Percentiles rank a stretch among this genome's conserved stretches.
phyloP scores from a whole-genome alignment of 2,888 invertebrate species.

The Eugnorisma glareosa region DNA sequence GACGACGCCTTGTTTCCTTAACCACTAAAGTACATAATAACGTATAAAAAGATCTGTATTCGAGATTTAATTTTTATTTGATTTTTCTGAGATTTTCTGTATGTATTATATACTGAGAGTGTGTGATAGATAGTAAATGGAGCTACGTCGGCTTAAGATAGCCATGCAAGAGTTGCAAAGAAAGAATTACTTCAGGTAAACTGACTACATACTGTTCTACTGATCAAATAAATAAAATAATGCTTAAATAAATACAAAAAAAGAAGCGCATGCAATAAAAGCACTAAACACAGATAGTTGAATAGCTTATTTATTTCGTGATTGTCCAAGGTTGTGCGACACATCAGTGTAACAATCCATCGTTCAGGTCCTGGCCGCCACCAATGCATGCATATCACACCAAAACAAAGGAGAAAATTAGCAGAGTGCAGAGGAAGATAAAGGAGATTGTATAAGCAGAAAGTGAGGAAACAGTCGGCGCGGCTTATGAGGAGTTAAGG shows the following conservation, averaged over 20 bases:
- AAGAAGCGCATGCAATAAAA: slow-evolving; percentile 66
- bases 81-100: slow-evolving; percentile 42
- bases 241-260: slow-evolving; percentile 41
- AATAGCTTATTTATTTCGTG: slow-evolving; percentile 65
- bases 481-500: slow-evolving; percentile 30
- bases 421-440: slow-evolving; percentile 77
- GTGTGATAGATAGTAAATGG: slow-evolving; percentile 49
- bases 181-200: slow-evolving; percentile 20
- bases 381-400: slow-evolving; percentile 88
- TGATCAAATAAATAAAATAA: slow-evolving; percentile 41
- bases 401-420: slow-evolving; percentile 83
- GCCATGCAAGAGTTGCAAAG: slow-evolving; percentile 48
- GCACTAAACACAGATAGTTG: slow-evolving; percentile 64
- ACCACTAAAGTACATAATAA: slow-evolving; percentile 57
- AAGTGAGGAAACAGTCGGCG: slow-evolving; percentile 32
- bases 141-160: slow-evolving; percentile 19
- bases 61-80: slow-evolving; percentile 43
- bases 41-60: slow-evolving; percentile 59
- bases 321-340: slow-evolving; percentile 70
- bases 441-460: slow-evolving; percentile 56
- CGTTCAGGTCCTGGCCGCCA: slow-evolving; percentile 88
- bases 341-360: slow-evolving; percentile 88
- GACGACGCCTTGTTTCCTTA: slow-evolving; percentile 61
- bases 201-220: slow-evolving; percentile 24
- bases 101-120: slow-evolving; percentile 56